These are phyloP conservation scores for Cantharis lateralis DNA, from an alignment of 2,888 invertebrate genomes.

Conservation along the genomic window DNA sequence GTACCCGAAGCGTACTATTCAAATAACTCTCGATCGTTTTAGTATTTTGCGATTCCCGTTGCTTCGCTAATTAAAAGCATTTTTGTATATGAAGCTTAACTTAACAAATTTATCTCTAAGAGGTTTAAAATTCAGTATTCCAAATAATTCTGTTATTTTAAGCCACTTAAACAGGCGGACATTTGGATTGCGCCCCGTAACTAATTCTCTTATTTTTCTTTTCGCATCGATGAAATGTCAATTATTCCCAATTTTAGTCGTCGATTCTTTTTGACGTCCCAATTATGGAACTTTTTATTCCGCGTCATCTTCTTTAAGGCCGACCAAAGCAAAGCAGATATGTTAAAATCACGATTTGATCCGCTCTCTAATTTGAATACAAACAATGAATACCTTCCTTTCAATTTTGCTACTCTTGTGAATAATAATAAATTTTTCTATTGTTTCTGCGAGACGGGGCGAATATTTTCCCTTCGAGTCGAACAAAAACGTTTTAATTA, in stretches of 20 bases:
- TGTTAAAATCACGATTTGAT: background rate
- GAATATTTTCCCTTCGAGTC: background rate
- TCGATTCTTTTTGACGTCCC: background rate
- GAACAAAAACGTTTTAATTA: background rate
- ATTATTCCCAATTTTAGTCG: background rate
- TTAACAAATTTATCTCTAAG: background rate
- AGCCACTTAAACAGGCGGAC: background rate
- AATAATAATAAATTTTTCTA: conserved; percentile 10
- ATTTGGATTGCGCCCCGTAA: background rate
- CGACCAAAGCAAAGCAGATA: background rate
- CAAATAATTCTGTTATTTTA: background rate
- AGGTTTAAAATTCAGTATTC: background rate
- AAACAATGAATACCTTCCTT: background rate
- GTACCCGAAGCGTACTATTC: background rate
- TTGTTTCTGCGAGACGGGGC: background rate
- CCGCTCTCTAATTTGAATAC: background rate
- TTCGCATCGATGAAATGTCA: background rate
- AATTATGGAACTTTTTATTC: background rate
- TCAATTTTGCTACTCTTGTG: background rate
- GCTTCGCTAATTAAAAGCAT: background rate
- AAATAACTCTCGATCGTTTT: background rate
- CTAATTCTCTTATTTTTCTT: background rate
- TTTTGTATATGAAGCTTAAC: background rate
- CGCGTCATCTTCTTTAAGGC: background rate
- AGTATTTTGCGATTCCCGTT: background rate